These are phyloP conservation scores for Amphilophus citrinellus DNA, from an alignment of 2,113 vertebrate genomes.

Conservation along the genomic window DNA sequence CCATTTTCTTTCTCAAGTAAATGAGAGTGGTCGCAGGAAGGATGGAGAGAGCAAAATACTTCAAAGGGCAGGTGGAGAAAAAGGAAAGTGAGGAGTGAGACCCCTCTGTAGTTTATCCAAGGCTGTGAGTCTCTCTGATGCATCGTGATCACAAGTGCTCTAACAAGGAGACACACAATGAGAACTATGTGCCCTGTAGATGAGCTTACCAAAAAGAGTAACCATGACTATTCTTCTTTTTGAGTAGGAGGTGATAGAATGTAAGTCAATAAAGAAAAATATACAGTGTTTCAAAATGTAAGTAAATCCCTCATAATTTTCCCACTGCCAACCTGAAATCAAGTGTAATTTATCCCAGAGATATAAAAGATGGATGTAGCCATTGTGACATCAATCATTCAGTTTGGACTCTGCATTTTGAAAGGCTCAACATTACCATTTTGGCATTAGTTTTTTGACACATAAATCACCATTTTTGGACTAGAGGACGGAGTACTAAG, in stretches of 20 bases:
- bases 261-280: no score
- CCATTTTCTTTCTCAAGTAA: slow-evolving; percentile 64
- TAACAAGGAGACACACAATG: not conserved
- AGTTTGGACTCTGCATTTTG: no score
- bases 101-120: not conserved
- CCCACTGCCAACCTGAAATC: no score
- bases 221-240: not conserved
- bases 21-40: slow-evolving; percentile 13
- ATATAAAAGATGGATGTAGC: no score
- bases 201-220: not conserved
- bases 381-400: no score
- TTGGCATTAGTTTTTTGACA: no score
- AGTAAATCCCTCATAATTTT: no score
- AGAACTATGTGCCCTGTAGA: not conserved
- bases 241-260: not conserved
- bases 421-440: no score
- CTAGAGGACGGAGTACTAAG: no score
- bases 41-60: slow-evolving; percentile 10
- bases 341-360: no score
- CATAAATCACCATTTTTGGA: no score
- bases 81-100: not conserved
- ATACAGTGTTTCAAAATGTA: no score
- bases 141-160: not conserved
- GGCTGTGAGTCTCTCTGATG: not conserved
- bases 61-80: slow-evolving; percentile 37